Evolutionary conservation across 2,113 vertebrate species (phyloP), one percentile per base, ranked within the genome.

Genomic region (Chaetorhynchus papuensis): DNA sequence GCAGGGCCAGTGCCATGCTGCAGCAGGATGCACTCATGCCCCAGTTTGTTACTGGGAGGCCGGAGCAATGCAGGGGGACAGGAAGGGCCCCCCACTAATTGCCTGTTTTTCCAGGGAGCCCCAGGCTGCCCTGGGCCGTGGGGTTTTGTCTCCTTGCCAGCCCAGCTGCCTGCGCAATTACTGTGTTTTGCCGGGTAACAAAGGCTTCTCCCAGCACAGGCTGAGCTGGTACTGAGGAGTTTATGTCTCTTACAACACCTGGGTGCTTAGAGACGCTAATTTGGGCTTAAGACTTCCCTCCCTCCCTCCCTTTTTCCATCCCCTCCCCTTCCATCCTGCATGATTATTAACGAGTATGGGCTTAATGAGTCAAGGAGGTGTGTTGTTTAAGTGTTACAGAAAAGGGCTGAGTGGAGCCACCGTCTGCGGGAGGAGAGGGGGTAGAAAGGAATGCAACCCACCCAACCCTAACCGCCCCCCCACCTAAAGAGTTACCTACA

Each of bases 231-330:
- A 89, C 82, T 23, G 88, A 60, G 93, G 85, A 96, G 86, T 94
- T 96, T 94, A 64, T 96, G 94, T 96, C 83, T 90, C 94, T 97
- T 95, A 95, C 96, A 95, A 96, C 96, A 96, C 93, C 94, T 92
- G 96, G 83, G 79, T 90, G 96, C 94, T 95, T 82, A 95, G 90
- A 94, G 92, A 96, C 61, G 83, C 83, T 97, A 94, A 96, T 96
- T 95, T 96, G 77, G 65, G 47, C 2, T 77, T 86, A 70, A 94
- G 90, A 68, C 41, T 83, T 91, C 93, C 83, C 74, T 79, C 93
- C 85, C 65, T 65, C 92, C 93, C 91, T 91, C 81, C 74, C 61
- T 94, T 93, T 86, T 96, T 95, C 87, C 94, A 94, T 95, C 92
- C 79, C 96, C 92, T 95, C 92, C 96, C 90, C 96, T 95, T 91